Evolutionary conservation across 2,888 invertebrate genomes (phyloP).

Genomic region (Drosophila ezoana): DNA sequence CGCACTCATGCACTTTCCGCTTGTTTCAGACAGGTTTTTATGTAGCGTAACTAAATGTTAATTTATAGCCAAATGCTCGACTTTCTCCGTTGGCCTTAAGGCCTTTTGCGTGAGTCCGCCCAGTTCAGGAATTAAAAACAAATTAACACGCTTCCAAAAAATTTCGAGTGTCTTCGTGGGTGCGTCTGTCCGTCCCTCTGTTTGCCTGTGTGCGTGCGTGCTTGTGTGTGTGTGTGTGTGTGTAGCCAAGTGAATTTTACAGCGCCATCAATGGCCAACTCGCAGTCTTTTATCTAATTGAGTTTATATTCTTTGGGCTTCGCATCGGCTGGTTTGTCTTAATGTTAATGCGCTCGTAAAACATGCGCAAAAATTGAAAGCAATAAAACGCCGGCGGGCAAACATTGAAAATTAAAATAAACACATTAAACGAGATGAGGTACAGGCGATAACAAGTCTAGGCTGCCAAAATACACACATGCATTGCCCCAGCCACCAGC

Average conservation of each 20-base stretch:
- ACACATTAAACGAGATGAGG: conserved; percentile 62
- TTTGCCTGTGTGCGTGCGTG: background rate
- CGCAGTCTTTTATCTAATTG: conserved; percentile 68
- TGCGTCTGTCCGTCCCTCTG: conserved; percentile 8
- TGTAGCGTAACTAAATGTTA: conserved; percentile 77
- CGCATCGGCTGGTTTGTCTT: conserved; percentile 59
- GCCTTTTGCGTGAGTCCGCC: conserved; percentile 42
- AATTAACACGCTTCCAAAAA: conserved; percentile 74
- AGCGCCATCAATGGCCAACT: conserved; percentile 31
- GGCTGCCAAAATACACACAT: conserved; percentile 47
- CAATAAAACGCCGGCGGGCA: conserved; percentile 62
- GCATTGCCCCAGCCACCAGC: background rate
- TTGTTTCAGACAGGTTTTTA: conserved; percentile 67
- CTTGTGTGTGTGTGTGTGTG: conserved; percentile 24
- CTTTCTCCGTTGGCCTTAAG: conserved; percentile 45
- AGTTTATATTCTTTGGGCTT: conserved; percentile 56
- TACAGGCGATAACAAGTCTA: conserved; percentile 63
- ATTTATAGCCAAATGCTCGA: conserved; percentile 62
- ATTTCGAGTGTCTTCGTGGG: conserved; percentile 32
- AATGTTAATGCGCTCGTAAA: conserved; percentile 78
- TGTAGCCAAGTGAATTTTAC: conserved; percentile 74
- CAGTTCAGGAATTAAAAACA: conserved; percentile 70
- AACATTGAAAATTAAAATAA: conserved; percentile 77
- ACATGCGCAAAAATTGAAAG: conserved; percentile 75
- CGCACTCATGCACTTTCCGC: conserved; percentile 9